phyloP scores from a whole-genome alignment of 2,888 invertebrate genomes.

The Disparrhopalites patrizii region DNA sequence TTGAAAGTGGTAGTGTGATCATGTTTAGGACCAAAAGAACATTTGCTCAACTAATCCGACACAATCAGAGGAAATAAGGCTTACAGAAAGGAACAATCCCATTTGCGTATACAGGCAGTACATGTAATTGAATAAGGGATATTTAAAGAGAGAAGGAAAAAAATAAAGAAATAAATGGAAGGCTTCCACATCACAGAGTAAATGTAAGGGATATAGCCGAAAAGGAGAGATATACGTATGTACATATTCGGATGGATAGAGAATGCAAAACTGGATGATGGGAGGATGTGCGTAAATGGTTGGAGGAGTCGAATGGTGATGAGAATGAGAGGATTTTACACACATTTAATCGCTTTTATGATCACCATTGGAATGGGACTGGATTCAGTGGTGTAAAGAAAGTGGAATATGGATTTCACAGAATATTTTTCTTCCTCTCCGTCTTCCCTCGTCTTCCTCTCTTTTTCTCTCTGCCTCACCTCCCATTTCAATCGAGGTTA shows the following conservation, averaged over 20 bases:
- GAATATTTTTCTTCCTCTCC: neutral
- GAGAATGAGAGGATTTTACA: conserved; percentile 2
- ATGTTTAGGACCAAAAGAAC: too few species aligned
- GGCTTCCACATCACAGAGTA: too few species aligned
- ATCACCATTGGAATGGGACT: conserved; percentile 8
- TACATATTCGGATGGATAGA: neutral
- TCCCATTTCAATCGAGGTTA: neutral
- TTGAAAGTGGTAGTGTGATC: too few species aligned
- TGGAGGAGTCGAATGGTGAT: neutral
- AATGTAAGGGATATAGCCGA: neutral
- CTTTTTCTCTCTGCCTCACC: neutral
- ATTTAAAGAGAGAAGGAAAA: too few species aligned
- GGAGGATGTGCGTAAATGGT: too few species aligned
- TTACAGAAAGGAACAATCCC: too few species aligned
- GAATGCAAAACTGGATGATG: too few species aligned
- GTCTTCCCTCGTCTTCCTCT: neutral
- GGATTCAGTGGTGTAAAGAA: conserved; percentile 10
- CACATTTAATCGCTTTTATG: conserved; percentile 17
- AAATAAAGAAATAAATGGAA: too few species aligned
- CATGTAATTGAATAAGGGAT: too few species aligned
- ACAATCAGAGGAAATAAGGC: too few species aligned
- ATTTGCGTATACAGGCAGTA: too few species aligned
- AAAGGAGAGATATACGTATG: neutral
- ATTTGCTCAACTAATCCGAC: too few species aligned
- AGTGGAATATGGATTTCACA: neutral